Base-by-base conservation (phyloP, 2,888 invertebrate genomes). In the Tinea pellionella region DNA sequence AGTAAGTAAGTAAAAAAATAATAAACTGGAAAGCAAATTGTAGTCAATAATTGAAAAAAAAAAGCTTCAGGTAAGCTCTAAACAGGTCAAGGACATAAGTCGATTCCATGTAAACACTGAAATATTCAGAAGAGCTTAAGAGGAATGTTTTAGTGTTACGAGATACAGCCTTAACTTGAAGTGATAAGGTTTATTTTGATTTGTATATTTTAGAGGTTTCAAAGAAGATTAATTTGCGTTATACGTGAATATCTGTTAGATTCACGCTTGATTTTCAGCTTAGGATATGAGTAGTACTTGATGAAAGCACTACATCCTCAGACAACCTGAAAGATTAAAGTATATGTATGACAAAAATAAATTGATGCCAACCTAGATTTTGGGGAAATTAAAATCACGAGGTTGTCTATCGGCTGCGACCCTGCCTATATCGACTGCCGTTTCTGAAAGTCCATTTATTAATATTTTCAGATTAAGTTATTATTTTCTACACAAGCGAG, bases 61-160 rank as follows among this genome's bases (percentile, higher is more conserved):
- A 37, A 37, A 37, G 37, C 47, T 12, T 53, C 53, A 53, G 53
- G 53, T 53, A 53, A 53, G 24, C 18, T 19, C 19, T 18, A 53
- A 53, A 53, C 18, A 24, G 53, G 53, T 53, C 53, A 53, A 53
- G 53, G 53, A 4, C 47, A 18, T 53, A 53, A 53, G 53, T 53
- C 2, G 24, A 53, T 53, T 53, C 18, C 53, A 6, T 24, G 9
- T 37, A 37, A 47, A 47, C 47, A 16, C 13, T 37, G 9, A 2
- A 37, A 37, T 37, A 15, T 47, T 16, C 15, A 47, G n/a, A 47
- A 47, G 18, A 13, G 9, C 15, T 16, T 18, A 47, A 47, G 2
- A 9, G 24, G 3, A 3, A 12, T 1, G 11, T 18, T 18, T 2
- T 53, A 24, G 8, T 6, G 12, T 19, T 12, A 53, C 19, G 4